Evolutionary conservation across 1,140 invertebrate genomes (phyloP).

Genomic region (Pseudomyrmex dendroicus): DNA sequence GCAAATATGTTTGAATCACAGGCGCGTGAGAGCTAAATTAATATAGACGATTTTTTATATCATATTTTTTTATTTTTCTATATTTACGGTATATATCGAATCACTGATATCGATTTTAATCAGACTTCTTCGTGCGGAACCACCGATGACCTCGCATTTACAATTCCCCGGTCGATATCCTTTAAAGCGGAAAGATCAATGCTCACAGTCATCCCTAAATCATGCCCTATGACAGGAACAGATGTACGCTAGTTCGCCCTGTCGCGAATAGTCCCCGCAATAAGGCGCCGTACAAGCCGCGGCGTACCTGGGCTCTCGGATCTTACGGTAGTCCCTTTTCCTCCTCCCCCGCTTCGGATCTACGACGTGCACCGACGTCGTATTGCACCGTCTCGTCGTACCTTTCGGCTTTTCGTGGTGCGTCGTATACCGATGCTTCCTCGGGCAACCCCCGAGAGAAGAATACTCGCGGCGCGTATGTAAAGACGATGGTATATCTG

Average conservation of each 20-base stretch:
- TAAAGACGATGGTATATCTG: conserved; percentile 85
- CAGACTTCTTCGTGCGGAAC: background rate
- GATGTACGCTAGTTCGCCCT: conserved; percentile 82
- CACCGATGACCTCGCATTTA: background rate
- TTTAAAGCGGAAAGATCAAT: conserved; percentile 66
- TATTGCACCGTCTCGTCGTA: conserved; percentile 64
- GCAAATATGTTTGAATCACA: background rate
- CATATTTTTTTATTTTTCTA: no score
- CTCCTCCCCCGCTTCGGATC: conserved; percentile 59
- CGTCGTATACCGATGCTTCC: conserved; percentile 1
- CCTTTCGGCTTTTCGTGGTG: conserved; percentile 45
- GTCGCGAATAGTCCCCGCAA: conserved; percentile 80
- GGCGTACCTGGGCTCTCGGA: conserved; percentile 20
- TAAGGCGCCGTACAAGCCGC: conserved; percentile 81
- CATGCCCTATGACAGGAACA: conserved; percentile 83
- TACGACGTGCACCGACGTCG: conserved; percentile 66
- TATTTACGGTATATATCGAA: background rate
- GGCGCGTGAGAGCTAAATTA: no score
- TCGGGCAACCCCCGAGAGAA: conserved; percentile 54
- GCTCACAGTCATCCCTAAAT: conserved; percentile 74
- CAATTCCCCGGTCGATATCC: conserved; percentile 51
- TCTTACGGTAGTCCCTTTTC: conserved; percentile 53
- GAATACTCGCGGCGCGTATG: conserved; percentile 72
- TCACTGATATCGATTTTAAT: conserved; percentile 5
- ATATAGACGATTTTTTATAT: no score